Conservation (phyloP, 1,140 invertebrate genomes). For the Trichonephila clavipes region DNA sequence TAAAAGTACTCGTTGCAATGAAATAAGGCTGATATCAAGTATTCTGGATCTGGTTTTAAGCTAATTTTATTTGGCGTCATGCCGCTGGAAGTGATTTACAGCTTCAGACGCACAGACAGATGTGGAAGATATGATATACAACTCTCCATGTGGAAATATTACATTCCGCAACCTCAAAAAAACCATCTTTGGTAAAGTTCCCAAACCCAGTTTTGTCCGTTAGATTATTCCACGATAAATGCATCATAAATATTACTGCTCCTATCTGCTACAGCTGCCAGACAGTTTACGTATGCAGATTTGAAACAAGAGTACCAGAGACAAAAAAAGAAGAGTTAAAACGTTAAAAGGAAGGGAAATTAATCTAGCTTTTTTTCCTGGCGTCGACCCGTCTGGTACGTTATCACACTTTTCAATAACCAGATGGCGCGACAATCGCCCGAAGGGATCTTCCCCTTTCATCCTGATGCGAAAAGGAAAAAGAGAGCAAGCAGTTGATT, state of each 20-base stretch:
- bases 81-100: neutral
- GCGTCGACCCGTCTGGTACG: neutral
- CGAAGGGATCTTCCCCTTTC: slow-evolving; percentile 20
- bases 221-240: slow-evolving; percentile 16
- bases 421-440: slow-evolving; percentile 17
- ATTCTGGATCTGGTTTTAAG: neutral
- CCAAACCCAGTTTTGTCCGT: neutral
- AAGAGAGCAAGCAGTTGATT: neutral
- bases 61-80: neutral
- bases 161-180: neutral
- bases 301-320: neutral
- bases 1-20: neutral
- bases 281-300: slow-evolving; percentile 40
- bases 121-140: neutral
- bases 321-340: slow-evolving; percentile 9
- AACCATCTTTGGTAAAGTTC: neutral
- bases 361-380: neutral
- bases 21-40: neutral
- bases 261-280: slow-evolving; percentile 9
- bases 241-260: slow-evolving; percentile 7
- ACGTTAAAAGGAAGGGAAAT: neutral
- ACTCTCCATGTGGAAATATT: neutral
- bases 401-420: slow-evolving; percentile 26
- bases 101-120: too few relatives aligned
- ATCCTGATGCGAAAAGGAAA: neutral